Evolutionary conservation across 2,888 invertebrate species (phyloP).

Genomic region (Creontiades dilutus): DNA sequence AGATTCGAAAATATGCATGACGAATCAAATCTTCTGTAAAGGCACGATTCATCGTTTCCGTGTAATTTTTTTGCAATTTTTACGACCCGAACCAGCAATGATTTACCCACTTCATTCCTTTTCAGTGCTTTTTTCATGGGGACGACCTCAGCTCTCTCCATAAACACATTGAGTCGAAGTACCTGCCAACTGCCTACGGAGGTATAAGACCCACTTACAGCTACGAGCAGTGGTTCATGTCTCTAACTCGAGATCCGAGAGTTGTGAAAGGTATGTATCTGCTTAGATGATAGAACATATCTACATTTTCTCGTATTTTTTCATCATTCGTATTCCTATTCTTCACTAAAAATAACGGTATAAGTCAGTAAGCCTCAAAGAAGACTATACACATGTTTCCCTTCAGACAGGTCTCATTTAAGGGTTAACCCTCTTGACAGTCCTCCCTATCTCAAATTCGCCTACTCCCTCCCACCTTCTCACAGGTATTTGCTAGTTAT

Average conservation of each 20-base stretch:
- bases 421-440: no score
- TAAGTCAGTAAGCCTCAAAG: not conserved
- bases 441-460: no score
- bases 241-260: conserved; percentile 81
- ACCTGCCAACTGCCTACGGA: conserved; percentile 86
- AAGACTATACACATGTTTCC: not conserved
- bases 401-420: no score
- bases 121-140: conserved; percentile 85
- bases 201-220: conserved; percentile 85
- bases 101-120: conserved; percentile 59
- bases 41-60: no score
- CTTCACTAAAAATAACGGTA: no score
- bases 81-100: no score
- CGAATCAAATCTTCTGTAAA: no score
- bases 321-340: no score
- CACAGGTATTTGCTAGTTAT: no score
- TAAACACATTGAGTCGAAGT: conserved; percentile 85
- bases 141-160: conserved; percentile 86
- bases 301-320: not conserved
- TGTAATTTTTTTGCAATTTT: no score
- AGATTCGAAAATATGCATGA: no score
- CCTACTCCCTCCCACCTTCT: no score
- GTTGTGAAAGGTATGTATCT: conserved; percentile 81
- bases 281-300: not conserved
- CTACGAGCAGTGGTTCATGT: conserved; percentile 87